Evolutionary conservation across 2,888 invertebrate genomes (phyloP), one percentile per base, ranked within the genome.

Genomic region (Dolichopus griseipennis): DNA sequence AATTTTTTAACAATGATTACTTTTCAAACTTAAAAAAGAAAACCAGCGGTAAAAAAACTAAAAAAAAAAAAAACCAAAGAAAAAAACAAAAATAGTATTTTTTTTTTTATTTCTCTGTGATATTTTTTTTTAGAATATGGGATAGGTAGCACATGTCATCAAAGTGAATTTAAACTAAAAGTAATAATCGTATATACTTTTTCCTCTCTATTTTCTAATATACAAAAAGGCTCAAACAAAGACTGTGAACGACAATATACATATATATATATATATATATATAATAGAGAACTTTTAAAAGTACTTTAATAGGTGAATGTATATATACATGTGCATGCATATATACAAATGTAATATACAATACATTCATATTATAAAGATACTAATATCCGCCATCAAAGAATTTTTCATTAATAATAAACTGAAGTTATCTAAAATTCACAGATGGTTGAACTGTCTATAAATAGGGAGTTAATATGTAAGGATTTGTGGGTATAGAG

Each of bases 391-490:
- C 15, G 2, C 15, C 18, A 63, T 63, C 27, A 27, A 63, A 63
- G 52, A 15, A 12, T 63, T 27, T 27, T 27, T 20, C 63, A 63
- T 63, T 27, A 63, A 63, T 63, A 63, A 63, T 63, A 63, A 63
- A 27, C 2, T 63, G 27, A 27, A 63, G 27, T 63, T 63, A 63
- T 63, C 63, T 63, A 63, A 63, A 63, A 63, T 63, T 63, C 63
- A 63, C 27, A 27, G 27, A 22, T 10, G 12, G 63, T 22, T 63
- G 63, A 63, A 27, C 52, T 12, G 27, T 12, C 27, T 63, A 63
- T 27, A 22, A 62, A 62, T 22, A 10, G 22, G 27, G 62, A 62
- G 21, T 52, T 52, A 52, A 18, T 18, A 52, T 18, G 15, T 41
- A 52, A 18, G 18, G 18, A 52, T 52, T 52, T 52, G 18, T 18